A percentile compares a stretch with the other conserved stretches of the same genome.
phyloP scores from a whole-genome alignment of 2,888 invertebrate genomes.

The Aphodius granarius region DNA sequence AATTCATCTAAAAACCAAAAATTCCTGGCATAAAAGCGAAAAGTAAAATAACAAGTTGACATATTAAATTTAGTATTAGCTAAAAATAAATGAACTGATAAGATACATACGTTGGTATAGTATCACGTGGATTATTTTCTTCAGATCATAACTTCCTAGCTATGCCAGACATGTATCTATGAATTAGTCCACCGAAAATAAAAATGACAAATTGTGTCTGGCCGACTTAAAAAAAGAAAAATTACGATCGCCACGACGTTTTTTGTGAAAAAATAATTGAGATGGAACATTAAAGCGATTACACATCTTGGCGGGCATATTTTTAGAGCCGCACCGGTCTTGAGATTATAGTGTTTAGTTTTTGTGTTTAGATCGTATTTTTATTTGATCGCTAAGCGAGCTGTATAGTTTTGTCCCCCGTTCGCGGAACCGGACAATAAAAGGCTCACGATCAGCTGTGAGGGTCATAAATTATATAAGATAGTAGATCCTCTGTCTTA shows the following conservation, averaged over 20 bases:
- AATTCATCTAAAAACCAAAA: no score
- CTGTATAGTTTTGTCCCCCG: neutral
- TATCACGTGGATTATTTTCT: neutral
- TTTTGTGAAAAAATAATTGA: neutral
- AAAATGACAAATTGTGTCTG: neutral
- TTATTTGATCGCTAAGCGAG: neutral
- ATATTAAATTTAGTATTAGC: neutral
- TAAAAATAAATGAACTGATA: neutral
- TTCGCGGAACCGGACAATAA: neutral
- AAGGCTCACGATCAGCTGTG: neutral
- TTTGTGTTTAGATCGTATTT: neutral
- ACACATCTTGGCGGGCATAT: neutral
- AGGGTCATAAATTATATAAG: neutral
- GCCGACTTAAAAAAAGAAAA: neutral
- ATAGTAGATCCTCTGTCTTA: neutral
- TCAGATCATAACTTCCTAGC: neutral
- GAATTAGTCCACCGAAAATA: neutral
- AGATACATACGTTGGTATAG: neutral
- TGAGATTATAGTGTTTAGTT: neutral
- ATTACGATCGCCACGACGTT: neutral
- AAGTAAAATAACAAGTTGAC: no score
- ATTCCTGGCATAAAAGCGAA: no score
- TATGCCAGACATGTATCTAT: neutral
- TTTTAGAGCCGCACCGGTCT: neutral
- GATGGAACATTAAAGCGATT: neutral